These are phyloP conservation scores for Oscheius sp. DNA, from an alignment of 2,888 invertebrate species.

Conservation along the genomic window DNA sequence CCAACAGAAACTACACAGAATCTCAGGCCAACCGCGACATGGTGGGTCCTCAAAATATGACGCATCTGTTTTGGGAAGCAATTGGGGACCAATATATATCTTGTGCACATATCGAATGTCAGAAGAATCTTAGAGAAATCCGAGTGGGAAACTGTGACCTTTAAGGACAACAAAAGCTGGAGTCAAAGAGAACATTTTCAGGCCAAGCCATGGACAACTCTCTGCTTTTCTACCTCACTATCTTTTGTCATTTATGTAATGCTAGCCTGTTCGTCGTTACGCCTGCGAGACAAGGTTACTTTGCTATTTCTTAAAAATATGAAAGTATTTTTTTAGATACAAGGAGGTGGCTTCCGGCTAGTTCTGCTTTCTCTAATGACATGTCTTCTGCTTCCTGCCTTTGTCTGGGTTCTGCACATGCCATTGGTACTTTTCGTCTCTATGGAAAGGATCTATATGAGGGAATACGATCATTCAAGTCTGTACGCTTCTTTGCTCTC, in stretches of 20 bases:
- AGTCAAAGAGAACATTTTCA: conserved; percentile 20
- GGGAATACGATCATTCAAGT: conserved; percentile 53
- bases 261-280: conserved; percentile 48
- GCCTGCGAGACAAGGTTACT: conserved; percentile 51
- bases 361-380: conserved; percentile 66
- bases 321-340: not conserved
- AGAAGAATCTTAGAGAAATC: conserved; percentile 21
- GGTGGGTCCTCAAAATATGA: conserved; percentile 8
- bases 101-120: conserved; percentile 22
- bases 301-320: conserved; percentile 39
- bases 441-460: conserved; percentile 47
- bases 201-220: conserved; percentile 47
- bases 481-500: conserved; percentile 50
- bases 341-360: conserved; percentile 52
- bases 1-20: conserved; percentile 26
- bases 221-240: conserved; percentile 51
- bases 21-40: conserved; percentile 27
- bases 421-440: conserved; percentile 65
- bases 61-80: not conserved
- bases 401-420: conserved; percentile 70
- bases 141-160: conserved; percentile 12
- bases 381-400: conserved; percentile 64
- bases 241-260: conserved; percentile 54
- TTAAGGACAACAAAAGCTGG: not conserved
- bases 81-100: conserved; percentile 12